These are phyloP conservation scores for Premnoplex brunnescens DNA, from an alignment of 2,797 vertebrate species.

Conservation along the genomic window DNA sequence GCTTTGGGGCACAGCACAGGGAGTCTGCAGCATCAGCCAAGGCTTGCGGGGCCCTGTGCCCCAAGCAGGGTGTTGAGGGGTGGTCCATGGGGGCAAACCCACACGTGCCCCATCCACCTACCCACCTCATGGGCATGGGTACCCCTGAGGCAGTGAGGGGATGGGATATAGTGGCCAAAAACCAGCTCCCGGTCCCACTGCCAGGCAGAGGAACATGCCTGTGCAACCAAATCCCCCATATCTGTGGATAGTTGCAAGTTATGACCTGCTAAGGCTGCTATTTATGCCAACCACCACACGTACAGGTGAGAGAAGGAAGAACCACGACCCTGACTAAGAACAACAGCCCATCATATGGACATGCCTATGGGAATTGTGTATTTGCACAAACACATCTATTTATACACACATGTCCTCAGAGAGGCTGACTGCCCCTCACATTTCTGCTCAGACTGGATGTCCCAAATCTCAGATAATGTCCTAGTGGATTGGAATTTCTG, in stretches of 20 bases:
- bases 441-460: background rate
- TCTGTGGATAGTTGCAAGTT: background rate
- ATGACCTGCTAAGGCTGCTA: background rate
- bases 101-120: too few relatives aligned
- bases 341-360: background rate
- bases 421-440: background rate
- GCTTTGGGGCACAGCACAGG: background rate
- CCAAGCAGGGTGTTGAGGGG: rapidly evolving
- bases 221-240: background rate
- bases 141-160: rapidly evolving
- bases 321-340: background rate
- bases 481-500: background rate
- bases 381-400: background rate
- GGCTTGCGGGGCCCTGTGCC: background rate
- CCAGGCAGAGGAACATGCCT: background rate
- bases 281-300: background rate
- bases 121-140: rapidly evolving
- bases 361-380: rapidly evolving
- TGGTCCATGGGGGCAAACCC: background rate
- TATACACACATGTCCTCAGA: background rate
- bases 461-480: background rate
- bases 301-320: background rate
- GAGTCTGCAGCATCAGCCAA: background rate
- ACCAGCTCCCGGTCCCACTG: rapidly evolving
- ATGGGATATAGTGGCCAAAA: background rate